Base-by-base conservation (phyloP, 1,140 invertebrate species). In the Nomia melanderi region DNA sequence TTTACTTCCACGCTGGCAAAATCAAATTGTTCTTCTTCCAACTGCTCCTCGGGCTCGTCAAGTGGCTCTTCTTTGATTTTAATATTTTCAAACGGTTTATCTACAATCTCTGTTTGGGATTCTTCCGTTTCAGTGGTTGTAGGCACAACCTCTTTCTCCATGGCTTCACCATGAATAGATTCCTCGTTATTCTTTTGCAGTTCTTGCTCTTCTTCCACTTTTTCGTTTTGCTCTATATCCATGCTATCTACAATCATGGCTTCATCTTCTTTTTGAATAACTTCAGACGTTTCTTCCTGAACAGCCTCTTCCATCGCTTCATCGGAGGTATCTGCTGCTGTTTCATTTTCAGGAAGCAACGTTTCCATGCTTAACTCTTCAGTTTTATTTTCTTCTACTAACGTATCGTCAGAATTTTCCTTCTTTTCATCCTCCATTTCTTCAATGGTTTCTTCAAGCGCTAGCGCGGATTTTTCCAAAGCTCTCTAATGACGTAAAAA, bases 1-100 rank as follows among this genome's bases (percentile, higher is more conserved):
- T 95, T 95, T 60, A 94, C 88, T 86, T 93, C 93, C 20, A 94
- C 85, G 23, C 92, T 87, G 14, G 60, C 82, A 23, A 88, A 90
- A 71, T 87, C 87, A 9, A 87, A 86, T 12, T 79, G 72, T 50
- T 82, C 81, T 36, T 69, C 80, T 29, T 79, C 80, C n/a, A 67
- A 20, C 31, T 84, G 64, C 11, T 84, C 82, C 2, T 69, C 71
- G 11, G 79, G 57, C n/a, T 86, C 73, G 5, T 92, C 91, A 23
- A 86, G 82, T n/a, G 90, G 91, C 71, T 92, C 90, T 8, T 92
- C 83, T 79, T 95, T 94, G 44, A 94, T 91, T 67, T 94, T 94
- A 27, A 94, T 93, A 82, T 94, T 93, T 69, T 94, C 94, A 27
- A 89, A 85, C 11, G 82, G 65, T n/a, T 75, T 80, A 3, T 62